A percentile compares a stretch with the other conserved stretches of the same genome.
Conservation (phyloP, 2,113 vertebrate species). For the Clarias gariepinus region DNA sequence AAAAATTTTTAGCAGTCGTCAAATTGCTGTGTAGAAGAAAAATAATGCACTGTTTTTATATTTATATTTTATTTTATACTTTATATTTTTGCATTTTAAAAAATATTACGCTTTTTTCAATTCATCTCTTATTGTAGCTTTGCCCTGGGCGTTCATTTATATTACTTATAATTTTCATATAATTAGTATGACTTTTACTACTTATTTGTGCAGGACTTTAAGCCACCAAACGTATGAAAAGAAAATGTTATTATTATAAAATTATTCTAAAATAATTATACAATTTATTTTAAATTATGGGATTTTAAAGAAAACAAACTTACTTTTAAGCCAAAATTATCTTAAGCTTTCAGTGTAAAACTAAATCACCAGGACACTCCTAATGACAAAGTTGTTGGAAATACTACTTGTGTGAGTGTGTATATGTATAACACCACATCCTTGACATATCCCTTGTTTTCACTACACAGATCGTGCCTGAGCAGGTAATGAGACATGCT, state of each 20-base stretch:
- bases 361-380: not conserved
- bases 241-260: not conserved
- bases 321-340: not conserved
- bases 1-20: too few species aligned
- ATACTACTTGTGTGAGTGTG: not conserved
- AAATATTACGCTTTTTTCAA: not conserved
- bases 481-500: not conserved
- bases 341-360: not conserved
- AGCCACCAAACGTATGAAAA: not conserved
- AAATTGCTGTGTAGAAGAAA: not conserved
- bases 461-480: not conserved
- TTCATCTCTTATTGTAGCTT: not conserved
- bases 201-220: not conserved
- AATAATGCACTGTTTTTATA: not conserved
- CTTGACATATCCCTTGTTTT: not conserved
- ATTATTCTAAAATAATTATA: not conserved
- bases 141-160: not conserved
- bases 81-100: not conserved
- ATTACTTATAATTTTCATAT: not conserved
- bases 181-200: too few species aligned
- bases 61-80: not conserved
- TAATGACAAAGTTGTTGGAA: not conserved
- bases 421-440: not conserved
- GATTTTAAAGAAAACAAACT: not conserved
- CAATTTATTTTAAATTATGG: not conserved